Evolutionary conservation across 2,797 vertebrate species (phyloP).

Genomic region (Crenuchus spilurus): DNA sequence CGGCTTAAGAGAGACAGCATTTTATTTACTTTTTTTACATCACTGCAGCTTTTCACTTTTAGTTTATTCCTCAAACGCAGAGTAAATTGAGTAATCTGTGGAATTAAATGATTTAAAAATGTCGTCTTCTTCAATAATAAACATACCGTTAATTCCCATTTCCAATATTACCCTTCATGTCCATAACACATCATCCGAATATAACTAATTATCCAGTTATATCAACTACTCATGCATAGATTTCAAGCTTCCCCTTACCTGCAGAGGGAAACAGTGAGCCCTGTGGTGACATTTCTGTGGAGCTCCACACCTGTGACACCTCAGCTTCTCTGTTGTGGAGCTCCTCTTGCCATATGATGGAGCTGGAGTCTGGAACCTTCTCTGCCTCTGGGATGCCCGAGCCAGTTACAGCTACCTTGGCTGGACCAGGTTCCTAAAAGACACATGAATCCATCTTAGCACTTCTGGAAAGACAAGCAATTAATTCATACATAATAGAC

Average conservation of each 20-base stretch:
- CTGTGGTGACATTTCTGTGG: slow-evolving; percentile 68
- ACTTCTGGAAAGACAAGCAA: neutral
- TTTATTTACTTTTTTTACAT: too few species aligned
- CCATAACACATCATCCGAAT: too few species aligned
- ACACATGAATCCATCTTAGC: neutral
- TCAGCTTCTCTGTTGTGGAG: slow-evolving; percentile 80
- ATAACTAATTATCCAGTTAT: too few species aligned
- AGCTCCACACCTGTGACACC: slow-evolving; percentile 70
- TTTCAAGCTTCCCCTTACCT: slow-evolving; percentile 58
- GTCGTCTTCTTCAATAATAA: too few species aligned
- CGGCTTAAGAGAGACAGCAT: slow-evolving; percentile 60
- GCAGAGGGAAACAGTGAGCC: slow-evolving; percentile 66
- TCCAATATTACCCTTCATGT: too few species aligned
- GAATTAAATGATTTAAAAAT: too few species aligned
- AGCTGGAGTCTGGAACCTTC: slow-evolving; percentile 81
- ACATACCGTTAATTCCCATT: too few species aligned
- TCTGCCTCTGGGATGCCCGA: slow-evolving; percentile 81
- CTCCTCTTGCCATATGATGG: slow-evolving; percentile 85
- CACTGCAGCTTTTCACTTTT: too few species aligned
- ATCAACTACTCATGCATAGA: too few species aligned
- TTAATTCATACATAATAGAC: neutral
- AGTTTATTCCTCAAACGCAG: too few species aligned
- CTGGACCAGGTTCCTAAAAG: slow-evolving; percentile 80
- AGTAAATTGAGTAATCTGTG: too few species aligned
- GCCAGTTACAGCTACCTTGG: slow-evolving; percentile 82